Base-by-base conservation (phyloP, 1,140 invertebrate species). In the Potamilus streckersoni region DNA sequence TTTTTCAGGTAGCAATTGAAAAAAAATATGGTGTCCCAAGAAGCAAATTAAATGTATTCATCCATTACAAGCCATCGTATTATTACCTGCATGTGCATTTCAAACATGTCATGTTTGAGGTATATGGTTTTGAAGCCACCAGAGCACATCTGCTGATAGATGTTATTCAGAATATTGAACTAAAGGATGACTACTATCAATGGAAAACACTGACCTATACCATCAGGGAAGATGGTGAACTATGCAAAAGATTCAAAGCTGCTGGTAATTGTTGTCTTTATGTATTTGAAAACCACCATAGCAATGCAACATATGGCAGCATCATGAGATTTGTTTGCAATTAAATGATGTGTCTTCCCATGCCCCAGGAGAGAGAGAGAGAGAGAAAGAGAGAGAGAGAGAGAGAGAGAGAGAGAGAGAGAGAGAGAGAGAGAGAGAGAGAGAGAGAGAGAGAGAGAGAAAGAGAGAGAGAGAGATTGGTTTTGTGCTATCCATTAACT, bases 61-160 rank as follows among this genome's bases (percentile, higher is more conserved):
- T 99, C 6, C 98, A 99, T 88, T 99, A 99, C 90, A 97, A 97
- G 86, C 98, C 98, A 11, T 96, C 96, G 0, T 99, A 97, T 90
- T 98, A 98, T 91, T 96, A 99, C 90, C 91, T 99, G 14, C 98
- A 99, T 86, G 92, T 99, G 5, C 97, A 99, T 90, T 97, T 98
- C 83, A 95, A 94, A n/a, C 93, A 94, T 76, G 85, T 98, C 1
- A 92, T 93, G 71, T 94, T 94, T 90, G 94, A 96, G 82, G 93
- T 95, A 4, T 94, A 95, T 71, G 93, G 93, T 59, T 94, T 94
- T 76, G 92, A 93, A 89, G 92, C 93, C 23, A 96, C 97, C 87
- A 94, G 94, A 87, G 93, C 96, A 14, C 96, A 98, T 91, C 90
- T 98, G 76, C 89, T 99, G 20, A 92, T 93, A 49, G 94, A 94